Conservation (phyloP, 2,797 vertebrate genomes). For the Odontamblyopus lacepedii region DNA sequence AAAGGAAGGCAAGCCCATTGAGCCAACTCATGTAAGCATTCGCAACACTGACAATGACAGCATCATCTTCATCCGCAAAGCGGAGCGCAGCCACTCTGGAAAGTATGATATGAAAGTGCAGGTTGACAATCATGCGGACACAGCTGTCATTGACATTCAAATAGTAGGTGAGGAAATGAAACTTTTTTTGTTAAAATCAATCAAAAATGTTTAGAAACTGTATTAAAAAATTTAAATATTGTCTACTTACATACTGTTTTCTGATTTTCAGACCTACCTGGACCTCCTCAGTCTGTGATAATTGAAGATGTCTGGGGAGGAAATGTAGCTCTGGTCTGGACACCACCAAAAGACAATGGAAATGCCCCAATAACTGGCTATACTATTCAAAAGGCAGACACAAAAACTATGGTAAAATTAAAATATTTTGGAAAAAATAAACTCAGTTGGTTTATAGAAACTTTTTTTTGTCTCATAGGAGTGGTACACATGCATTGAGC, state of each 20-base stretch:
- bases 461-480: conserved; percentile 76
- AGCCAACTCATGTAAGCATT: conserved; percentile 89
- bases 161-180: conserved; percentile 85
- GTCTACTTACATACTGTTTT: not conserved
- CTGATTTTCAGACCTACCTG: conserved; percentile 85
- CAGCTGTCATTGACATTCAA: conserved; percentile 89
- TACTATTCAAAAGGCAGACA: conserved; percentile 98
- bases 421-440: not conserved
- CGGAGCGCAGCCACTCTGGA: conserved; percentile 92
- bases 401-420: conserved; percentile 92
- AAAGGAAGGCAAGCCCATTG: conserved; percentile 86
- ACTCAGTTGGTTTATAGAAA: not conserved
- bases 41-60: conserved; percentile 95
- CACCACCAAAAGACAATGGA: conserved; percentile 89
- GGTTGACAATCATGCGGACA: conserved; percentile 91
- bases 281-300: conserved; percentile 86
- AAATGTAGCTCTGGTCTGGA: conserved; percentile 95
- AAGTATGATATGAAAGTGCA: conserved; percentile 92
- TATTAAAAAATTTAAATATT: not conserved
- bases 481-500: conserved; percentile 96
- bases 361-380: conserved; percentile 96
- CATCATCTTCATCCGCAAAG: conserved; percentile 97
- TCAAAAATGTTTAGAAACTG: not conserved
- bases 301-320: conserved; percentile 96
- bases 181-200: not conserved